Evolutionary conservation across 2,888 invertebrate species (phyloP).

Genomic region (Amiota mariae): DNA sequence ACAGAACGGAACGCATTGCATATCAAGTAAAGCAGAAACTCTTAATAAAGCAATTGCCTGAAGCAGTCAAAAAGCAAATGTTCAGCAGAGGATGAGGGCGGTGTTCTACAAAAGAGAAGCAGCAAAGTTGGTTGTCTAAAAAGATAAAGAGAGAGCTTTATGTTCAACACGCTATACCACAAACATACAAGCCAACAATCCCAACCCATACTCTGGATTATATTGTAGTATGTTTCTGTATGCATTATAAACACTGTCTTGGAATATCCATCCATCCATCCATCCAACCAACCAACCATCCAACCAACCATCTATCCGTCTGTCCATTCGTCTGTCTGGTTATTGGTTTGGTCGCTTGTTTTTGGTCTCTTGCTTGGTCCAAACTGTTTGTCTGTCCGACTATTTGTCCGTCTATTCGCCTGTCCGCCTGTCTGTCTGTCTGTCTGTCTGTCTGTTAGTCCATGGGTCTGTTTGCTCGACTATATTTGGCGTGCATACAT

Average conservation of each 20-base stretch:
- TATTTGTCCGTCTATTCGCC: slow-evolving; percentile 3
- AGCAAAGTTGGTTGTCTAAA: slow-evolving; percentile 38
- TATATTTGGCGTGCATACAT: slow-evolving; percentile 21
- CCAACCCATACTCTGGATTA: not conserved
- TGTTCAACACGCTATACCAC: too few relatives aligned
- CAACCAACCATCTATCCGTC: too few relatives aligned
- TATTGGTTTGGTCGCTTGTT: slow-evolving; percentile 2
- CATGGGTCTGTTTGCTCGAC: not conserved
- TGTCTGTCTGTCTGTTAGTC: slow-evolving; percentile 3
- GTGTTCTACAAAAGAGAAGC: not conserved
- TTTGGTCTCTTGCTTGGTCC: too few relatives aligned
- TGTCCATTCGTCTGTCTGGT: too few relatives aligned
- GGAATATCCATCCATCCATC: slow-evolving; percentile 11
- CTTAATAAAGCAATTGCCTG: slow-evolving; percentile 73
- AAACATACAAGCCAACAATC: too few relatives aligned
- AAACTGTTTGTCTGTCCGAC: not conserved
- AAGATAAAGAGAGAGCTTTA: too few relatives aligned
- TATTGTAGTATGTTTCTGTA: slow-evolving; percentile 38
- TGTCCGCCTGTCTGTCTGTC: not conserved
- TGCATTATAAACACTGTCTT: slow-evolving; percentile 27
- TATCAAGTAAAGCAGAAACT: slow-evolving; percentile 71
- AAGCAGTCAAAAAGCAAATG: slow-evolving; percentile 71
- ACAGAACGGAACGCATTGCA: slow-evolving; percentile 37
- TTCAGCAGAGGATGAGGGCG: slow-evolving; percentile 16
- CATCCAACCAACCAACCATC: not conserved